Percentiles rank a stretch among this genome's conserved stretches.
Evolutionary conservation across 2,888 invertebrate genomes (phyloP).

Genomic region (Gymnoscelis rufifasciata): DNA sequence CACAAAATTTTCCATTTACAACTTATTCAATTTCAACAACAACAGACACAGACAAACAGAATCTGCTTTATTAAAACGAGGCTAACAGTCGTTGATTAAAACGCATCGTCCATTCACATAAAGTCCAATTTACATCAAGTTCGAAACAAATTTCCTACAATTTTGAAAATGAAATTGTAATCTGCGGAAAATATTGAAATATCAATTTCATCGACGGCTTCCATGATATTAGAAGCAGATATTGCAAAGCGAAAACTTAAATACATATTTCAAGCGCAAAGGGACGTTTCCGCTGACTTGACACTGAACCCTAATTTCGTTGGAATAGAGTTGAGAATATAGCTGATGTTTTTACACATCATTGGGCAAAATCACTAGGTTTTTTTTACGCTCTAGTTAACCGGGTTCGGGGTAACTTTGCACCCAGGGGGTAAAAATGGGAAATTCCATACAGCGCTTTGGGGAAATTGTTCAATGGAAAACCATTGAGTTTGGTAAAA

Average conservation of each 20-base stretch:
- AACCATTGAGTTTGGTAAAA: too few species aligned
- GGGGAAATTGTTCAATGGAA: too few species aligned
- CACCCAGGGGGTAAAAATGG: not conserved
- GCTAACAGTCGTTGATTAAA: too few species aligned
- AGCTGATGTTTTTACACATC: not conserved
- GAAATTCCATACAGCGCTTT: not conserved
- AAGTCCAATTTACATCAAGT: too few species aligned
- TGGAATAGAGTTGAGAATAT: slow-evolving; percentile 2
- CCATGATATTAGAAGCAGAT: slow-evolving; percentile 12
- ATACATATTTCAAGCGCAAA: slow-evolving; percentile 15
- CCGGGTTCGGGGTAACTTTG: not conserved
- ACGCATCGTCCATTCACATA: too few species aligned
- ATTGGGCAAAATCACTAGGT: slow-evolving; percentile 5
- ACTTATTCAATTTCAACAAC: too few species aligned
- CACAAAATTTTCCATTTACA: too few species aligned
- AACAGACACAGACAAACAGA: too few species aligned
- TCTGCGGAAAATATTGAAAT: slow-evolving; percentile 9
- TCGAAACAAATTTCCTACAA: not conserved
- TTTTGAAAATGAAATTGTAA: slow-evolving; percentile 4
- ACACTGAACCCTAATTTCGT: slow-evolving; percentile 10
- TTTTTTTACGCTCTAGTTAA: slow-evolving; percentile 1
- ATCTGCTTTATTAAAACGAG: too few species aligned
- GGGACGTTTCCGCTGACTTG: slow-evolving; percentile 8
- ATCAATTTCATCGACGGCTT: slow-evolving; percentile 12
- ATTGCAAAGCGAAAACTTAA: slow-evolving; percentile 15